A percentile compares a stretch with the other conserved stretches of the same genome.
These are phyloP conservation scores for Ceratina japonica DNA, from an alignment of 1,140 invertebrate genomes.

Conservation along the genomic window DNA sequence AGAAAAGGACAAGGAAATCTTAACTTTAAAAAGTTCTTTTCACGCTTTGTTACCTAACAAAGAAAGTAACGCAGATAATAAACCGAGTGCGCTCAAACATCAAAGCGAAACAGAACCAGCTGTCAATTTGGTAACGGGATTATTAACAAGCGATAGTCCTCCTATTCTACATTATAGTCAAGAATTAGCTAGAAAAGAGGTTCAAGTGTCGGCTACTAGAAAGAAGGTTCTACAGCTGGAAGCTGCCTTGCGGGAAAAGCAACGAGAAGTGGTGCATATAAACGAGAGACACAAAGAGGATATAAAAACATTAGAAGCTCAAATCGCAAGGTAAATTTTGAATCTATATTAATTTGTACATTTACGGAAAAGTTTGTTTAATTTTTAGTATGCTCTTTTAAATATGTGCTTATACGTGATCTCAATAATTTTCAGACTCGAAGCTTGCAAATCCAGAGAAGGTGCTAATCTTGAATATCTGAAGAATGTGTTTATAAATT, in stretches of 20 bases:
- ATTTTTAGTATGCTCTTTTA: too few relatives aligned
- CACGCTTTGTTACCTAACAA: conserved; percentile 78
- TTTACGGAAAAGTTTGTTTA: not conserved
- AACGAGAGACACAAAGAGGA: conserved; percentile 82
- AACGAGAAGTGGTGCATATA: conserved; percentile 80
- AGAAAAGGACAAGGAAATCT: conserved; percentile 90
- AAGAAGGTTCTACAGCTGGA: conserved; percentile 87
- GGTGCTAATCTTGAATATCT: conserved; percentile 93
- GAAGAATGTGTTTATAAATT: conserved; percentile 93
- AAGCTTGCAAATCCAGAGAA: conserved; percentile 88
- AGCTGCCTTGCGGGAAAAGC: conserved; percentile 83
- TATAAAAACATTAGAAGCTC: conserved; percentile 79
- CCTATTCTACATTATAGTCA: conserved; percentile 92
- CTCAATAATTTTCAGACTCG: conserved; percentile 80
- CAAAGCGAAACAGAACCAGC: conserved; percentile 54
- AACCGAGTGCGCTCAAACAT: conserved; percentile 26
- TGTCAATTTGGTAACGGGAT: conserved; percentile 70
- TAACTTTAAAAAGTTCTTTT: conserved; percentile 82
- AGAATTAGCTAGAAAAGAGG: conserved; percentile 89
- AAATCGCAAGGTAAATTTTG: conserved; percentile 76
- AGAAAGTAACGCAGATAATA: conserved; percentile 44
- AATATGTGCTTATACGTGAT: not conserved
- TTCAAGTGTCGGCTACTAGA: conserved; percentile 87
- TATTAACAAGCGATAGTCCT: conserved; percentile 78
- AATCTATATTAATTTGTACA: not conserved